These are phyloP conservation scores for Sebastes diploproa DNA, from an alignment of 2,797 vertebrate genomes.

Conservation along the genomic window DNA sequence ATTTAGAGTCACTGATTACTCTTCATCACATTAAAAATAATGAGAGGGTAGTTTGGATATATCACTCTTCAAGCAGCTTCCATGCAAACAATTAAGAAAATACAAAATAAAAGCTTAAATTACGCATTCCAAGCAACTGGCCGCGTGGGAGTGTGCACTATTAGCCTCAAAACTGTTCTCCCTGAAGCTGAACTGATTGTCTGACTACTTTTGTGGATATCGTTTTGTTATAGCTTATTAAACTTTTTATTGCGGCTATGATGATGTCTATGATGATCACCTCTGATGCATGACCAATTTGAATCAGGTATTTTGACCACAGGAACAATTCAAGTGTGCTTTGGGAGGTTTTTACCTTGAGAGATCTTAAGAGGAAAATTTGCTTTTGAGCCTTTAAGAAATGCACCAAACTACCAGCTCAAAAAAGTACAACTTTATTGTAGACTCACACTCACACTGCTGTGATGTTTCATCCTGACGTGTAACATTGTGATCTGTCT, in stretches of 20 bases:
- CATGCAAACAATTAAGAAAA: conserved; percentile 1
- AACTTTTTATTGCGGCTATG: neutral
- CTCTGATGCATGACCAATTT: neutral
- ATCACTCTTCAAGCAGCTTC: neutral
- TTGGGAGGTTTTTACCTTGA: neutral
- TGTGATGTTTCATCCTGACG: neutral
- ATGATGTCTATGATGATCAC: neutral
- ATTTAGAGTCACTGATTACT: neutral
- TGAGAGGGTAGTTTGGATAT: neutral
- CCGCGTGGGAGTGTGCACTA: neutral
- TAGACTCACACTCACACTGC: neutral
- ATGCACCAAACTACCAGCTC: neutral
- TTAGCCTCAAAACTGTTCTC: neutral
- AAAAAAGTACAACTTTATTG: neutral
- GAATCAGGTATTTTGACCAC: neutral
- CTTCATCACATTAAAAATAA: neutral
- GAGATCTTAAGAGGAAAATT: neutral
- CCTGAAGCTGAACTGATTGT: neutral
- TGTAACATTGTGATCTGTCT: neutral
- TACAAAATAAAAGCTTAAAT: neutral
- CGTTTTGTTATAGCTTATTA: neutral
- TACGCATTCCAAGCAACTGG: neutral
- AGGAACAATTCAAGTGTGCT: neutral
- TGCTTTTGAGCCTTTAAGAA: neutral
- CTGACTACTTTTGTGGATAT: neutral